phyloP scores from a whole-genome alignment of 2,797 vertebrate species.

The Coregonus sp. region DNA sequence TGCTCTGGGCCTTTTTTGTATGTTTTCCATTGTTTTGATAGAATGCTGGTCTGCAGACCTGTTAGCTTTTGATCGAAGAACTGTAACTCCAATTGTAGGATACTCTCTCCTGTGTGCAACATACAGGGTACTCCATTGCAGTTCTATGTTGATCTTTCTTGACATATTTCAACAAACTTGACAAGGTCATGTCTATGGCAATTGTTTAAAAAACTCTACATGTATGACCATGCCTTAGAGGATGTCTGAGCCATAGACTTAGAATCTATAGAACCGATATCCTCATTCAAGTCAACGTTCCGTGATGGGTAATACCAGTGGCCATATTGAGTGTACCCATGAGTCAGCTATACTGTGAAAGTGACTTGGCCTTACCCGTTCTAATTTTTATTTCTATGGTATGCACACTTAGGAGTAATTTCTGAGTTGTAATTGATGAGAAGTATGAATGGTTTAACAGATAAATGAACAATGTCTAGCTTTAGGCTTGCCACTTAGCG shows the following conservation, averaged over 20 bases:
- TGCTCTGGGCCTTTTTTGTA: slow-evolving; percentile 64
- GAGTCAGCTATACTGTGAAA: neutral
- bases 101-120: neutral
- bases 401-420: neutral
- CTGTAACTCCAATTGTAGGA: slow-evolving; percentile 51
- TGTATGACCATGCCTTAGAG: too few relatives aligned
- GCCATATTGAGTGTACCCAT: neutral
- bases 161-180: neutral
- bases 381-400: neutral
- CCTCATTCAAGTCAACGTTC: neutral
- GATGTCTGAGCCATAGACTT: too few relatives aligned
- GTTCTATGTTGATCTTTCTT: neutral
- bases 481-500: neutral
- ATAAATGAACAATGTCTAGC: neutral
- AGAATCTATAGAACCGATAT: neutral
- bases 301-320: neutral
- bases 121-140: neutral
- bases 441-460: neutral
- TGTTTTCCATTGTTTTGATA: slow-evolving; percentile 69
- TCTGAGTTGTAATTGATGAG: neutral
- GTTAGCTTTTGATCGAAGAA: slow-evolving; percentile 68
- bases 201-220: neutral
- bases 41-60: slow-evolving; percentile 53
- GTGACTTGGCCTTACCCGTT: neutral
- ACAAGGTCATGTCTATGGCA: neutral